These are phyloP conservation scores for Polyodon spathula DNA, from an alignment of 2,113 vertebrate genomes.

Conservation along the genomic window DNA sequence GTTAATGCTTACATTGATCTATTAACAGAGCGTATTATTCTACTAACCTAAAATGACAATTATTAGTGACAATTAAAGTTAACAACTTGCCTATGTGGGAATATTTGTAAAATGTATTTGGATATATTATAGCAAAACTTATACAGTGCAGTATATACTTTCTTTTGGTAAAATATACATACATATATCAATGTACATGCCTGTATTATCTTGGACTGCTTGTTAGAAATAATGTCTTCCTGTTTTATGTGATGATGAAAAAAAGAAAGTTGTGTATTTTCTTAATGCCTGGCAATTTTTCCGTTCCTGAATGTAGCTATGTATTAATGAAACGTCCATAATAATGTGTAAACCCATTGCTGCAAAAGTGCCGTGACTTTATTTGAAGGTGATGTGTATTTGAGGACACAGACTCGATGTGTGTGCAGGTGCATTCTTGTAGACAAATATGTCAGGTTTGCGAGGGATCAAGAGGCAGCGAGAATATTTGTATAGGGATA, in stretches of 20 bases:
- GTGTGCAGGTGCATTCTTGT: neutral
- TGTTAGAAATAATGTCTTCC: neutral
- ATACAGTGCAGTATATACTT: too few species aligned
- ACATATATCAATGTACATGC: neutral
- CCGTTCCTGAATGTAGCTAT: neutral
- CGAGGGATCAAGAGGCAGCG: neutral
- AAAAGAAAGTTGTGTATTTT: conserved; percentile 8
- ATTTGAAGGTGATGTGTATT: neutral
- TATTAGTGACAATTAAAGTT: too few species aligned
- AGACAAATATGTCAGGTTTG: too few species aligned
- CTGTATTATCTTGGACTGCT: neutral
- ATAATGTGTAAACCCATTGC: conserved; percentile 6
- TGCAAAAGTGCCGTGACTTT: conserved; percentile 21
- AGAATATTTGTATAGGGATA: neutral
- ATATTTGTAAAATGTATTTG: too few species aligned
- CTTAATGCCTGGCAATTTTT: conserved; percentile 8
- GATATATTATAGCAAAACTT: too few species aligned
- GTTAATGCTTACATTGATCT: too few species aligned
- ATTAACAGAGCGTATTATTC: too few species aligned
- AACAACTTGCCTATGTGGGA: too few species aligned
- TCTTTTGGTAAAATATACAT: too few species aligned
- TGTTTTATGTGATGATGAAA: neutral
- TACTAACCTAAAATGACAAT: too few species aligned
- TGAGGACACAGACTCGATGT: neutral
- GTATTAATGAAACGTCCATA: neutral